Evolutionary conservation across 2,797 vertebrate species (phyloP).

Genomic region (Periparus ater): DNA sequence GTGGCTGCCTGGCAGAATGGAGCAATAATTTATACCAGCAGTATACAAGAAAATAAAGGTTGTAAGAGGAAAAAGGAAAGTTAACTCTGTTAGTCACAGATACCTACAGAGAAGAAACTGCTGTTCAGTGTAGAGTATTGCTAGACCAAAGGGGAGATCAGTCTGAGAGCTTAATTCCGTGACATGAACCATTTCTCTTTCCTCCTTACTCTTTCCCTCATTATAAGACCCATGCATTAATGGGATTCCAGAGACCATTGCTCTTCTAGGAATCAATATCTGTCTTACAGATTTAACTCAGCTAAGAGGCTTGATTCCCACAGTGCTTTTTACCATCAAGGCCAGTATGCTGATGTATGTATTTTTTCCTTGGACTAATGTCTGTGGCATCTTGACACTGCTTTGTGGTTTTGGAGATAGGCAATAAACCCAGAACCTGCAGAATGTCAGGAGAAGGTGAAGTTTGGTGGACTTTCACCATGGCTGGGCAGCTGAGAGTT

Average conservation of each 20-base stretch:
- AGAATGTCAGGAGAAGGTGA: neutral
- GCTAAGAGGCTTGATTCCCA: neutral
- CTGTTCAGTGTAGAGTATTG: neutral
- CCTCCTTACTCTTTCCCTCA: neutral
- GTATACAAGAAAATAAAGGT: neutral
- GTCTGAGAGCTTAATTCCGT: neutral
- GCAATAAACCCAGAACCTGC: neutral
- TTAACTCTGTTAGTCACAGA: neutral
- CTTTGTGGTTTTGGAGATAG: neutral
- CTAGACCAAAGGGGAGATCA: neutral
- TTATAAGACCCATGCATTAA: neutral
- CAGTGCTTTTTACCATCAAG: neutral
- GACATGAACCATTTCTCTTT: neutral
- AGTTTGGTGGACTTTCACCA: neutral
- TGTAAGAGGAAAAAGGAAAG: neutral
- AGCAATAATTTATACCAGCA: slow-evolving; percentile 11
- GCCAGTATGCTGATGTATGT: neutral
- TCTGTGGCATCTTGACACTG: neutral
- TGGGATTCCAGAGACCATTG: neutral
- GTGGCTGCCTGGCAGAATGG: neutral
- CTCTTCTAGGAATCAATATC: neutral
- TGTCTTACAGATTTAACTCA: neutral
- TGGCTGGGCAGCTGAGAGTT: neutral
- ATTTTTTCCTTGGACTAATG: neutral
- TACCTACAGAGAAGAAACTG: neutral